phyloP scores from a whole-genome alignment of 2,797 vertebrate species.

The Poecilia velifera region DNA sequence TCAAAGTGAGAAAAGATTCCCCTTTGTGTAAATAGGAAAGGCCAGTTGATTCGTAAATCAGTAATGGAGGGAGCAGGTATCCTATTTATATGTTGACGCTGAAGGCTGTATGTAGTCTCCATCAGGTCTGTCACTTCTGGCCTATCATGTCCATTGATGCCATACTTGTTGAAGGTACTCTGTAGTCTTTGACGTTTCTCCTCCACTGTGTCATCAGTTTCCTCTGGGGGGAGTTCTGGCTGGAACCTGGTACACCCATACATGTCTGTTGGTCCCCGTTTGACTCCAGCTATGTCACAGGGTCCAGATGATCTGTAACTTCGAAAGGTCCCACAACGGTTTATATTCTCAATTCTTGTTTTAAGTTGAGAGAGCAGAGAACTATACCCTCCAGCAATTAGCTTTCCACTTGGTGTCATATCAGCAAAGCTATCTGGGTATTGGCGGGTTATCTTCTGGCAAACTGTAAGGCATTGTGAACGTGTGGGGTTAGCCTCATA shows the following conservation, averaged over 20 bases:
- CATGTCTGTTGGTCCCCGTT: too few species aligned
- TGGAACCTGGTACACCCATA: neutral
- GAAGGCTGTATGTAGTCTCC: neutral
- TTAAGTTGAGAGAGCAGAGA: conserved; percentile 3
- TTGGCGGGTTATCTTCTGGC: conserved; percentile 1
- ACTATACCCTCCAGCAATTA: neutral
- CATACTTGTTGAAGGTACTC: neutral
- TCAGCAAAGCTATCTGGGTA: conserved; percentile 1
- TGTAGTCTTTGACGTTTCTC: conserved; percentile 6
- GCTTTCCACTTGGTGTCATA: neutral
- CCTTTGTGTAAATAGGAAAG: conserved; percentile 2
- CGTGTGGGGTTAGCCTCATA: neutral
- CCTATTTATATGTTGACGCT: neutral
- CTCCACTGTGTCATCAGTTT: conserved; percentile 8
- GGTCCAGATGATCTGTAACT: conserved; percentile 1
- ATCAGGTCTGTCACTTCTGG: conserved; percentile 1
- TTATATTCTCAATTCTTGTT: conserved; percentile 3
- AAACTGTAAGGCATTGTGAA: conserved; percentile 8
- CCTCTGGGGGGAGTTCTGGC: neutral
- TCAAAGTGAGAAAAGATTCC: conserved; percentile 5
- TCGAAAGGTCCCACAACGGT: neutral
- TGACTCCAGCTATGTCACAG: too few species aligned
- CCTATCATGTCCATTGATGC: conserved; percentile 2
- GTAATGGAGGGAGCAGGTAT: neutral
- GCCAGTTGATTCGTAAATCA: neutral